Evolutionary conservation across 35 echinoderm and acorn worm species (phyloP).

Genomic region (Hemicentrotus pulcherrimus): DNA sequence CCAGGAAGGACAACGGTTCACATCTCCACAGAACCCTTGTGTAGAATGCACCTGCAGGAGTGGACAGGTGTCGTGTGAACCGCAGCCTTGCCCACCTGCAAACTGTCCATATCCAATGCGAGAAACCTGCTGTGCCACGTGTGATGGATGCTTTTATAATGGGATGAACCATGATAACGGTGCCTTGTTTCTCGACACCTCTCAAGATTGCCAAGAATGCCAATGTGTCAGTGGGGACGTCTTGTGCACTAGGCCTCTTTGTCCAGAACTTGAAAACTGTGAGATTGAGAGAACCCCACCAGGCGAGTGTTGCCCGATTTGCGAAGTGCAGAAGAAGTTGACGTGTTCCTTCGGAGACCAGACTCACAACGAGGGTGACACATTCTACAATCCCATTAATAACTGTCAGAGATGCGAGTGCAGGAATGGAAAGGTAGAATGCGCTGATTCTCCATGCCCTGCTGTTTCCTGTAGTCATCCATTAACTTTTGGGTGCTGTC

Average conservation of each 20-base stretch:
- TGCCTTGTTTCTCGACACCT: conserved; percentile 56
- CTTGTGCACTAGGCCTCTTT: conserved; percentile 55
- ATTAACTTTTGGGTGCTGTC: conserved; percentile 20
- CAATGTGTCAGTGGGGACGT: conserved; percentile 68
- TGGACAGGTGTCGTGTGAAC: conserved; percentile 18
- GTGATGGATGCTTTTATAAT: conserved; percentile 66
- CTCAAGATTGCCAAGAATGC: conserved; percentile 56
- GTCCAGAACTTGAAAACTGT: conserved; percentile 66
- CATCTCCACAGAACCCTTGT: conserved; percentile 68
- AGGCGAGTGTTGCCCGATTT: conserved; percentile 68
- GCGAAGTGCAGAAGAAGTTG: background rate
- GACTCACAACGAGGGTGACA: conserved; percentile 24
- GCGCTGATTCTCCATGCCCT: conserved; percentile 14
- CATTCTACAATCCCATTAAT: conserved; percentile 50
- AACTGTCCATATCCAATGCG: conserved; percentile 23
- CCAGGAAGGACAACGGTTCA: conserved; percentile 71
- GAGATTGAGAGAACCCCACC: conserved; percentile 38
- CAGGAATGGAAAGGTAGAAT: conserved; percentile 24
- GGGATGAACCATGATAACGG: conserved; percentile 50
- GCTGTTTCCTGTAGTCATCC: conserved; percentile 37
- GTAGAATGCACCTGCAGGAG: conserved; percentile 64
- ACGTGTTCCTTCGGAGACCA: conserved; percentile 25
- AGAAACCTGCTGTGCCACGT: conserved; percentile 63
- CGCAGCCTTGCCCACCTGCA: conserved; percentile 20
- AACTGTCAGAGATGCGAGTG: conserved; percentile 51